Evolutionary conservation across 2,888 invertebrate species (phyloP), one percentile per base, ranked within the genome.

Genomic region (Ichneumon xanthorius): DNA sequence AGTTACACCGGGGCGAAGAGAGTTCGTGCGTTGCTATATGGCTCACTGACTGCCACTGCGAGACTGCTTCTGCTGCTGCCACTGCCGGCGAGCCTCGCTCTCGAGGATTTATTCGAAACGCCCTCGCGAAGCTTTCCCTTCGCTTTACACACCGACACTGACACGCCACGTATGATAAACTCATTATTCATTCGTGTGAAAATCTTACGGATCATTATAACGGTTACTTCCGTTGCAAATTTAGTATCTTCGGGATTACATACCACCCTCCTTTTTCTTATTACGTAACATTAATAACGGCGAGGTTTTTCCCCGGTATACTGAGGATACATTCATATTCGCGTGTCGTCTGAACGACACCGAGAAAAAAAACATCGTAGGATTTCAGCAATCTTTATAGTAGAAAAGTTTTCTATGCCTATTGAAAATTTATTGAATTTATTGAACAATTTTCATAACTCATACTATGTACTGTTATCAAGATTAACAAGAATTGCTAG

Each of bases 51-150:
- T 65, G 53, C 61, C 61, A 75, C 61, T 61, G 50, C 53, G 55
- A 37, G 72, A 55, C 19, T 14, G 55, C 19, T 22, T 58, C 40
- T 22, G 16, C 19, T 11, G 40, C 53, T 14, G 40, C 53, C 9
- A 4, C 11, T 50, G 30, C 76, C n/a, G 48, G n/a, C 53, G 67
- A 77, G 53, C 37, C 67, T 58, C 45, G 45, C 33, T 37, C 67
- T 16, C 67, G 65, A 55, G 16, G 55, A 77, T 77, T 77, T 77
- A 77, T 77, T 67, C 65, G 76, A 53, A 76, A 76, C 37, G 48
- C 65, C 67, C 53, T 76, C 63, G 63, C 67, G 65, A 22, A 55
- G 65, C 67, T 40, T 67, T 40, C 55, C 14, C 11, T 37, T 45
- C 45, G 26, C 33, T 40, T 48, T n/a, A 16, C 61, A 73, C 65